These are phyloP conservation scores for Spodoptera littoralis DNA, from an alignment of 2,888 invertebrate species.

Conservation along the genomic window DNA sequence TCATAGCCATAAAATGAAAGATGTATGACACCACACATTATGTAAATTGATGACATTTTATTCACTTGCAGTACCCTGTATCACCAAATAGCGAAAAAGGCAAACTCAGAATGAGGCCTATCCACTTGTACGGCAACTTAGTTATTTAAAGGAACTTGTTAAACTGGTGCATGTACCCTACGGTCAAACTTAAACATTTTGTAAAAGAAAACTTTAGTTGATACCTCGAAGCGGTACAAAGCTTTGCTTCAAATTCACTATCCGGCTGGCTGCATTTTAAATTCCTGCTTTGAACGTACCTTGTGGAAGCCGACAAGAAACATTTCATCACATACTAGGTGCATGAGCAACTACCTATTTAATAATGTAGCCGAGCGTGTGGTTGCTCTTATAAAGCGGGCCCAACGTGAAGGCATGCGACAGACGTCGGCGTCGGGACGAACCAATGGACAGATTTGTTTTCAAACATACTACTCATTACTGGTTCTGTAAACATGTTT, in stretches of 20 bases:
- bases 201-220: neutral
- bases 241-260: conserved; percentile 15
- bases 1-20: neutral
- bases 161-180: too few species aligned
- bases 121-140: neutral
- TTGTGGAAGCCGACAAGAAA: conserved; percentile 42
- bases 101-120: neutral
- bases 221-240: conserved; percentile 16
- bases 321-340: conserved; percentile 55
- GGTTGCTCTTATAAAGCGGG: conserved; percentile 61
- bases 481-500: conserved; percentile 19
- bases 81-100: neutral
- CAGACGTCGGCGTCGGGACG: conserved; percentile 31
- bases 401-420: conserved; percentile 66
- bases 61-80: conserved; percentile 1
- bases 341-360: conserved; percentile 53
- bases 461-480: conserved; percentile 41
- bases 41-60: conserved; percentile 4
- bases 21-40: neutral
- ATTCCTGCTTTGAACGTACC: conserved; percentile 31
- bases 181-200: neutral
- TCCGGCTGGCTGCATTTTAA: conserved; percentile 33
- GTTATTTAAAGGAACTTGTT: neutral
- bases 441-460: conserved; percentile 43
- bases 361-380: conserved; percentile 60